Evolutionary conservation across 2,888 invertebrate genomes (phyloP), one percentile per base, ranked within the genome.

Genomic region (Dinocampus coccinellae): DNA sequence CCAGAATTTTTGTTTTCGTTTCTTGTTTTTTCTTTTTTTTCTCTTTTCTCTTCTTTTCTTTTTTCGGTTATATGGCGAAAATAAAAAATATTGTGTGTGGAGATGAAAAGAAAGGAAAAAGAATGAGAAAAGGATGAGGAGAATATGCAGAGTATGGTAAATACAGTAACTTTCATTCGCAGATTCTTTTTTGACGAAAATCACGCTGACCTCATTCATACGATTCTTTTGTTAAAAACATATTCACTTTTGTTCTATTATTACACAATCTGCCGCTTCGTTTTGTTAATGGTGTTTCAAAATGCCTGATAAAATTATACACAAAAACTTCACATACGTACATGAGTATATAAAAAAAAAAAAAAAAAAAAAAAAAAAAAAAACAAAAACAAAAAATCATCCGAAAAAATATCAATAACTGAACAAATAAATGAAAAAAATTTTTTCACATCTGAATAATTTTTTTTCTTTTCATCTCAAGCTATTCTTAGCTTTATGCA

Each of bases 151-250:
- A 39, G 36, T n/a, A n/a, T 36, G 36, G 65, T 36, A 52, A 52
- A 70, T 39, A 70, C n/a, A 58, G 36, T 60, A 36, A 62, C 61
- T 69, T n/a, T 34, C 39, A 66, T 60, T 58, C 22, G 24, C 24
- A 29, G 13, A 52, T 16, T 70, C 66, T 52, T 66, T n/a, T 70
- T 20, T 61, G 53, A 67, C 62, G 61, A 55, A 71, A 71, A 73
- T 73, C 73, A 73, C 55, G 69, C 62, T 69, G 62, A 66, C 65
- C 73, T 73, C 69, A 57, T 69, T 73, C 60, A 36, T 39, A 53
- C 64, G 60, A 55, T 36, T 60, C 69, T 69, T 73, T 73, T 73
- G 69, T 73, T 69, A 39, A 36, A 65, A 69, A 34, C 36, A 55
- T 66, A 65, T 66, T 62, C 55, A 58, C 53, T 52, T 69, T 66